Conservation (phyloP, 64 coral and sea anemone species). For the Stichodactyla mertensii region DNA sequence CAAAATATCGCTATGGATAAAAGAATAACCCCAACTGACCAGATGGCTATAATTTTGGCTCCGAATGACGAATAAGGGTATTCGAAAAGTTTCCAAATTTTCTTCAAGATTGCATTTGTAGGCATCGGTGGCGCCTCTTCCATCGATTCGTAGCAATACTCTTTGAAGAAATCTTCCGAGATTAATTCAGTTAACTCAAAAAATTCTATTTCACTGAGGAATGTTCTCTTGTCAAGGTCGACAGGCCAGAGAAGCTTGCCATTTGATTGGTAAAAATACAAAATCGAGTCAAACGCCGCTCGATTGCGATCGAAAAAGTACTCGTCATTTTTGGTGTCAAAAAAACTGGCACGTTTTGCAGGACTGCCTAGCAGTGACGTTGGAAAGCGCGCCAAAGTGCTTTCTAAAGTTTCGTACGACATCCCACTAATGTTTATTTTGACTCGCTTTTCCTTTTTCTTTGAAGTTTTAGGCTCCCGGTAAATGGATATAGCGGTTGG, state of each 20-base stretch:
- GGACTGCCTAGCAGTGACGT: conserved; percentile 46
- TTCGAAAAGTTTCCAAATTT: conserved; percentile 80
- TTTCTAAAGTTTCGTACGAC: conserved; percentile 57
- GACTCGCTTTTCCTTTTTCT: conserved; percentile 43
- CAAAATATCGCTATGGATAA: conserved; percentile 88
- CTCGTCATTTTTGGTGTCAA: conserved; percentile 50
- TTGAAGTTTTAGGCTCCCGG: conserved; percentile 25
- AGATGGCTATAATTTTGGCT: conserved; percentile 67
- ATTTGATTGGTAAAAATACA: conserved; percentile 64
- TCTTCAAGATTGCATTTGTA: conserved; percentile 46
- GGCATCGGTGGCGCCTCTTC: conserved; percentile 42
- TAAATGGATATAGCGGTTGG: conserved; percentile 38
- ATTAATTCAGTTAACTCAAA: conserved; percentile 50
- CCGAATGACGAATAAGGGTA: conserved; percentile 48
- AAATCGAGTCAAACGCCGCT: conserved; percentile 51
- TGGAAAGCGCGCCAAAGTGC: conserved; percentile 55
- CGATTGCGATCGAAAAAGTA: conserved; percentile 71
- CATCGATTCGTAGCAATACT: conserved; percentile 4
- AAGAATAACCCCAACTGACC: conserved; percentile 74
- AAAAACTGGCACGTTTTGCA: conserved; percentile 48
- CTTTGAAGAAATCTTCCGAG: conserved; percentile 35
- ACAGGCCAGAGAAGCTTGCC: conserved; percentile 47
- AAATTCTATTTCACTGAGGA: conserved; percentile 51
- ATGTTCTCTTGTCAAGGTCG: conserved; percentile 52
- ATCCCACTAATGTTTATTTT: conserved; percentile 69